Base-by-base conservation (phyloP, 2,797 vertebrate genomes). In the Hydrolagus colliei region DNA sequence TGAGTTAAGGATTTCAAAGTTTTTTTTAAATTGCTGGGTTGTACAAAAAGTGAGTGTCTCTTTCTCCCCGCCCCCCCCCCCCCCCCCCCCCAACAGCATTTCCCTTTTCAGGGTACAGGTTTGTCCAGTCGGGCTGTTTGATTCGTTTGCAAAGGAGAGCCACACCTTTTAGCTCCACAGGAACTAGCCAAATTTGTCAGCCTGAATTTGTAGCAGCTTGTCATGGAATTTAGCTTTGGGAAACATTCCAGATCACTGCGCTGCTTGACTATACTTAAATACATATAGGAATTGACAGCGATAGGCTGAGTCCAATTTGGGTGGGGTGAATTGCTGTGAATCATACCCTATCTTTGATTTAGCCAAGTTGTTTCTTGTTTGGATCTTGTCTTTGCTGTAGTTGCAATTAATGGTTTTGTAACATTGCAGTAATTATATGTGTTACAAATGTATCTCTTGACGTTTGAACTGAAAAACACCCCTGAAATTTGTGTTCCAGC, bases 311-410 rank as follows among this genome's bases (percentile, higher is more conserved):
- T 89, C 89, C 86, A 89, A 87, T 90, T 89, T 88, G 90, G 91
- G 90, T 90, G 91, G 90, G 90, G 92, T 86, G 68, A 88, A 85
- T 87, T 87, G 86, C 82, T 88, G 20, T 91, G 91, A 87, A 86
- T 88, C 89, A 90, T 87, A 41, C 88, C 86, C 79, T 85, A 87
- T 85, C 77, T 87, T 14, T 73, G 63, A 85, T 84, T 52, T 52
- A 52, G 41, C 6, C 6, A 6, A 52, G 41, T 52, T 20, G 14
- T 41, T 20, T 80, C 27, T 32, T 52, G 41, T 52, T 80, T 11
- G 18, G 41, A 79, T 27, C 77, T 63, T 79, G n/a, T 22, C 67
- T 67, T 84, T 68, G 22, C 32, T 20, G 79, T 35, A 52, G 41
- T 52, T 52, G 41, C 65, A 84, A 68, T 10, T 3, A 52, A 16